These are phyloP conservation scores for Ectemnius lituratus DNA, from an alignment of 2,888 invertebrate species.

Conservation along the genomic window DNA sequence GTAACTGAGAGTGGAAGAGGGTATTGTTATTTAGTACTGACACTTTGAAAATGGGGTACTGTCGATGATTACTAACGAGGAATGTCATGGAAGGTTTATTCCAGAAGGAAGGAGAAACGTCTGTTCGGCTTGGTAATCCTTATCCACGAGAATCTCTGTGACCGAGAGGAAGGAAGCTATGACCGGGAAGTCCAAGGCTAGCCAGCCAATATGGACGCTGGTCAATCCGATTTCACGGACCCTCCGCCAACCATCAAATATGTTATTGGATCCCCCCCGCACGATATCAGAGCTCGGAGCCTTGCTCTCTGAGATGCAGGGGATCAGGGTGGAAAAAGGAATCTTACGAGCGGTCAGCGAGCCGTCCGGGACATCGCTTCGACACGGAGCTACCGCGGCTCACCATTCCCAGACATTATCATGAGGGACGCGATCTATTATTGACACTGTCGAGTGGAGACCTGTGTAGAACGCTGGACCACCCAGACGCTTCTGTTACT, in stretches of 20 bases:
- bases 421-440: slow-evolving; percentile 67
- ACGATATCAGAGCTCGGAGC: slow-evolving; percentile 55
- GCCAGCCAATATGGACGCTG: slow-evolving; percentile 72
- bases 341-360: slow-evolving; percentile 29
- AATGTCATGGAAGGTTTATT: not conserved
- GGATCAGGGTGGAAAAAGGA: slow-evolving; percentile 35
- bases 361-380: slow-evolving; percentile 50
- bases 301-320: slow-evolving; percentile 15
- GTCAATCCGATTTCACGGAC: slow-evolving; percentile 75
- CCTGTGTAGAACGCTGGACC: slow-evolving; percentile 69
- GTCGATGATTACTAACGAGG: slow-evolving; percentile 5
- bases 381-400: slow-evolving; percentile 43
- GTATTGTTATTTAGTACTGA: too few relatives aligned
- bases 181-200: slow-evolving; percentile 34
- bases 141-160: slow-evolving; percentile 29
- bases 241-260: slow-evolving; percentile 70
- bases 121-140: slow-evolving; percentile 53
- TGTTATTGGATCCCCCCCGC: slow-evolving; percentile 70
- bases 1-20: too few relatives aligned
- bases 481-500: slow-evolving; percentile 50
- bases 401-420: slow-evolving; percentile 33
- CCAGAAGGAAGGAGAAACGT: slow-evolving; percentile 25
- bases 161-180: slow-evolving; percentile 39
- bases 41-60: not conserved
- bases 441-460: slow-evolving; percentile 72